Evolutionary conservation across 2,797 vertebrate species (phyloP), one percentile per base, ranked within the genome.

Genomic region (Tangara arthus): DNA sequence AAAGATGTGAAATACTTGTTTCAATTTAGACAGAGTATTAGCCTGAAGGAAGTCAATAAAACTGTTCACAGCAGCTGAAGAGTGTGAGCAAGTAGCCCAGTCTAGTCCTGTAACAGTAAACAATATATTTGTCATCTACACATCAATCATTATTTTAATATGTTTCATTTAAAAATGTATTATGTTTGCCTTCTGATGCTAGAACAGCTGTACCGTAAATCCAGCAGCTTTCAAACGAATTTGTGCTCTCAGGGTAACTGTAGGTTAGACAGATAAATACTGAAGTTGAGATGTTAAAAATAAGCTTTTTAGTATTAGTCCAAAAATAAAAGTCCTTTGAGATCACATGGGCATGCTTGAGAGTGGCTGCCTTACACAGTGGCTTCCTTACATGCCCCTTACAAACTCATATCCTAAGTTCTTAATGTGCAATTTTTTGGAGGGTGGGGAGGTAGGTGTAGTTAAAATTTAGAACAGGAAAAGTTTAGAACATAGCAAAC

Each of bases 241-340:
- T 50, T 35, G 4, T 82, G 11, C 44, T 80, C 56, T 79, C 30
- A 14, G 26, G 10, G 11, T 61, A 82, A 66, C 53, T 87, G 35
- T 17, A 72, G 46, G 12, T 72, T 90, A 87, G 37, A 66, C 41
- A 49, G 70, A 73, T 65, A 50, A 90, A 81, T 65, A 63, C 19
- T 87, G 52, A 82, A 87, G 18, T 18, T 63, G 32, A 50, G n/a
- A 35, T 61, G 47, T 66, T 87, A 94, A 90, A 90, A 89, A 77
- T 70, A 70, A 82, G 17, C 8, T 47, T 80, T 96, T 66, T 39
- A 76, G 44, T 56, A 52, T 15, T 26, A 72, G 46, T 39, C 4
- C 30, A 52, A 52, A 65, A 70, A 39, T n/a, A 60, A 63, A 63
- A 46, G 15, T 24, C n/a, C 18, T 92, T 46, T 59, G 28, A 39